These are phyloP conservation scores for Mesaphorura yosii DNA, from an alignment of 1,140 invertebrate species.

Conservation along the genomic window DNA sequence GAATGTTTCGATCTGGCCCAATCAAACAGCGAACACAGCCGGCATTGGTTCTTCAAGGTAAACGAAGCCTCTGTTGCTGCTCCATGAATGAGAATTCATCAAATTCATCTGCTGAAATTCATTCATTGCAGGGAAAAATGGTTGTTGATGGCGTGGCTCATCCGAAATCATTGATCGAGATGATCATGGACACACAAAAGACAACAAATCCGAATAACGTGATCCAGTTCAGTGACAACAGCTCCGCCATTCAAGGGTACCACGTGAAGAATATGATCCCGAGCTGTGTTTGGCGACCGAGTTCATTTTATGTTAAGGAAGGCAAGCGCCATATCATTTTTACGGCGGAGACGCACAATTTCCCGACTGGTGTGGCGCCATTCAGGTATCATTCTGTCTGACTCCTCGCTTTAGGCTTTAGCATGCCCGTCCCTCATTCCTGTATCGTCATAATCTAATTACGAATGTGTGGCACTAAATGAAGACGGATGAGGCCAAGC, in stretches of 20 bases:
- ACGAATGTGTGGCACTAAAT: not conserved
- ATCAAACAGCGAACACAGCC: conserved; percentile 87
- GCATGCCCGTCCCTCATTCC: not conserved
- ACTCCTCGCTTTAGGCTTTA: not conserved
- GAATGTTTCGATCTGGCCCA: conserved; percentile 98
- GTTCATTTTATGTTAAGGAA: conserved; percentile 47
- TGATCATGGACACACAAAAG: conserved; percentile 83
- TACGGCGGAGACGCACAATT: conserved; percentile 97
- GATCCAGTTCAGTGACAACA: conserved; percentile 96
- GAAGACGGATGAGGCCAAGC: too few species aligned
- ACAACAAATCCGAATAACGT: conserved; percentile 84
- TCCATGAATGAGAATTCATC: not conserved
- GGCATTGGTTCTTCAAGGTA: conserved; percentile 82
- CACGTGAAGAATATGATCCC: conserved; percentile 54
- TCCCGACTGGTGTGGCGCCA: conserved; percentile 86
- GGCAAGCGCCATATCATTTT: conserved; percentile 85
- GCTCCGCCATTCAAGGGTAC: conserved; percentile 85
- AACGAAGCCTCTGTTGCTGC: conserved; percentile 2
- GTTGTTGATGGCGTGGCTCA: conserved; percentile 68
- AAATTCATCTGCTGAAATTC: not conserved
- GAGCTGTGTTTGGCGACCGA: conserved; percentile 45
- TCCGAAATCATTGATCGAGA: conserved; percentile 71
- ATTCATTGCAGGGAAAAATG: conserved; percentile 58
- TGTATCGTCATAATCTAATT: not conserved
- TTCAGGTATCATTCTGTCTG: conserved; percentile 47